Conservation (phyloP, 2,888 invertebrate genomes). For the Epinotia bilunana region DNA sequence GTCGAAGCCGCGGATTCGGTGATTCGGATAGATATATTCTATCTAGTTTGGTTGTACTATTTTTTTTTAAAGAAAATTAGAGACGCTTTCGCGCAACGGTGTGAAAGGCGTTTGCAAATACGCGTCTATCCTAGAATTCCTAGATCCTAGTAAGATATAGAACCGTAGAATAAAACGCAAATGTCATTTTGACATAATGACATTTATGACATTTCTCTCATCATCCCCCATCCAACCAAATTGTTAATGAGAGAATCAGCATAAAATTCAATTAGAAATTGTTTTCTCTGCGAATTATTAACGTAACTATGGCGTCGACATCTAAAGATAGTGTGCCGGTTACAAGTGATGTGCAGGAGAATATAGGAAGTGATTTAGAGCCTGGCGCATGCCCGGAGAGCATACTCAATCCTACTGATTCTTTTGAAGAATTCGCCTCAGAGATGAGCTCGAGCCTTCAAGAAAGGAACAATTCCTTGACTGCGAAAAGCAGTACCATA, state of each 20-base stretch:
- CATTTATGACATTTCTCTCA: slow-evolving; percentile 28
- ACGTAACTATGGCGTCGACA: slow-evolving; percentile 71
- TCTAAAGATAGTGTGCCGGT: slow-evolving; percentile 64
- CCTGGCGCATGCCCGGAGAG: slow-evolving; percentile 85
- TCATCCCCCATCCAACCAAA: slow-evolving; percentile 20
- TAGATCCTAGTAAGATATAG: too few relatives aligned
- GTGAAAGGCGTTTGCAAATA: not conserved
- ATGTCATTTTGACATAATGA: slow-evolving; percentile 42
- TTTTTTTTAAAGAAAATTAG: too few relatives aligned
- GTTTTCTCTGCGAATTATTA: slow-evolving; percentile 29
- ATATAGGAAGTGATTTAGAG: slow-evolving; percentile 66
- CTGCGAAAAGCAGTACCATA: slow-evolving; percentile 83
- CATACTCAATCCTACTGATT: slow-evolving; percentile 88
- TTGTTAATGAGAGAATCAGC: slow-evolving; percentile 31
- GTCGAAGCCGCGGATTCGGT: too few relatives aligned
- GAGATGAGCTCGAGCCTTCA: slow-evolving; percentile 87
- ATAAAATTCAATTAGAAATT: slow-evolving; percentile 47
- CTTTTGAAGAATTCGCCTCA: slow-evolving; percentile 87
- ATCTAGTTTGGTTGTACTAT: too few relatives aligned
- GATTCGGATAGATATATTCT: too few relatives aligned
- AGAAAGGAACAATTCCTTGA: slow-evolving; percentile 80
- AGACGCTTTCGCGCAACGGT: too few relatives aligned
- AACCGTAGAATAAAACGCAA: slow-evolving; percentile 21
- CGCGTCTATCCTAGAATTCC: too few relatives aligned
- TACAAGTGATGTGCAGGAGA: slow-evolving; percentile 54